A percentile compares a stretch with the other conserved stretches of the same genome.
phyloP scores from a whole-genome alignment of 2,113 vertebrate genomes.

The Nansenia antarctica region DNA sequence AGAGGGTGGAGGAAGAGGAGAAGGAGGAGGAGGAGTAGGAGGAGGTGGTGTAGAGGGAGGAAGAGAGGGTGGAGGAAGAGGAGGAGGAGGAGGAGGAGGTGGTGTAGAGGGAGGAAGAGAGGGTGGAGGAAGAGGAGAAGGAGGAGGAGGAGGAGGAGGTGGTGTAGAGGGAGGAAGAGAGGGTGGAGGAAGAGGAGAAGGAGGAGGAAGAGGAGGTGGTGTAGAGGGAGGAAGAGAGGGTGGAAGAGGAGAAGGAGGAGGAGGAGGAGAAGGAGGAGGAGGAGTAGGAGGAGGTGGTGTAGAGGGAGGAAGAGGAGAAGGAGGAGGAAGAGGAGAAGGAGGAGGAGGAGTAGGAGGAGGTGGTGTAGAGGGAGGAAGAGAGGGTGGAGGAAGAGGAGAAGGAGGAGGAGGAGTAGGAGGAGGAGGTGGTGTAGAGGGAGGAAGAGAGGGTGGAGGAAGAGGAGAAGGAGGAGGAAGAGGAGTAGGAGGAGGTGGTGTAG shows the following conservation, averaged over 20 bases:
- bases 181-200: conserved; percentile 12
- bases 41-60: neutral
- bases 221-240: no score
- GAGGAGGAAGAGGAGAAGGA: no score
- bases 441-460: conserved; percentile 6
- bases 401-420: no score
- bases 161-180: neutral
- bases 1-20: conserved; percentile 4
- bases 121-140: no score
- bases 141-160: no score
- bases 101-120: no score
- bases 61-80: conserved; percentile 42
- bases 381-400: no score
- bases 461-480: neutral
- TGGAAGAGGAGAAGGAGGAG: neutral
- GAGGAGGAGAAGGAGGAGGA: neutral
- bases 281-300: conserved; percentile 9
- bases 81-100: conserved; percentile 33
- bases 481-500: neutral
- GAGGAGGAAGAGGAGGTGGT: conserved; percentile 39
- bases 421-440: no score
- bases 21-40: neutral
- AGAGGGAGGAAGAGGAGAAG: no score
- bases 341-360: no score
- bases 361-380: no score